Evolutionary conservation across 1,140 invertebrate genomes (phyloP), one percentile per base, ranked within the genome.

Genomic region (Diploscapter pachys): DNA sequence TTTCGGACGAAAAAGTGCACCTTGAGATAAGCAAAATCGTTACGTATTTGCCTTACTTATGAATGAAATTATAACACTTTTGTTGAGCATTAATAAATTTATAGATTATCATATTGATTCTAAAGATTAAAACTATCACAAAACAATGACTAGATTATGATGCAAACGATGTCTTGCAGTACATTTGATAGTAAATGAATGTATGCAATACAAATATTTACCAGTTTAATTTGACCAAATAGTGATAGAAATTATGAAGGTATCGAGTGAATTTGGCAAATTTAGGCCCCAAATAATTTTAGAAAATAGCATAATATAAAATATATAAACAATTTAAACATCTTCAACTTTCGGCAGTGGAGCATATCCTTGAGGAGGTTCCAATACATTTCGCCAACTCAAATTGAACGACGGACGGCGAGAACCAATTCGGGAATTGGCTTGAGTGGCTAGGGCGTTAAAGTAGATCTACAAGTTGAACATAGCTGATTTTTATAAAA

Each of bases 281-380:
- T 8, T 65, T 9, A 65, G 13, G 9, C 8, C 63, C 31, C 6
- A 31, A 65, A 13, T 65, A 6, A 31, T 8, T 8, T 50, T 65
- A 8, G 13, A 31, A 65, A 9, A 13, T 31, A 31, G 8, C 51
- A 8, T 65, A 65, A 8, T 9, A 8, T 50, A 31, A 9, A 31
- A 65, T 65, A 31, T 65, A 31, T 31, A 31, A 8, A 59, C 57
- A 59, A 65, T 65, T 68, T 55, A 68, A 54, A 76, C 75, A 54
- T 76, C 56, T 67, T 76, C 75, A 51, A 61, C 75, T 31, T 76
- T 76, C 3, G 75, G 75, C 54, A 76, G 55, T 4, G 75, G 75
- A 50, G 75, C 68, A 54, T 76, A 76, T 63, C 69, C 56, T 53
- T 31, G 31, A 31, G 31, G 31, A 31, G 68, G 62, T 3, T 76